These are phyloP conservation scores for Esperia sulphurella DNA, from an alignment of 2,888 invertebrate species.

Conservation along the genomic window DNA sequence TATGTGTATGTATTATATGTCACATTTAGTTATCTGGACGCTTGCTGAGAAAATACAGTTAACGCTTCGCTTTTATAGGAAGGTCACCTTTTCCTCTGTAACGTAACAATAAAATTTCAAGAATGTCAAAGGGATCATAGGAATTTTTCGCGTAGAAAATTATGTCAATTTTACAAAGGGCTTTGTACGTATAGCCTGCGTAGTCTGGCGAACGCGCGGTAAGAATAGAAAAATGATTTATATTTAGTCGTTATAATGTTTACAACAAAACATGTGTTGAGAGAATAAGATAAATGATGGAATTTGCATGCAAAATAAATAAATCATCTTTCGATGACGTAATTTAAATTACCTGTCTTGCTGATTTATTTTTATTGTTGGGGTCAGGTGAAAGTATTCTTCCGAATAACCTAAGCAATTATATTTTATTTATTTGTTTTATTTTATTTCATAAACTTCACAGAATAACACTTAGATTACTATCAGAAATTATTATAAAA, in stretches of 20 bases:
- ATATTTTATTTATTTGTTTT: too few relatives aligned
- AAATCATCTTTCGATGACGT: too few relatives aligned
- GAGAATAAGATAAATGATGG: background rate
- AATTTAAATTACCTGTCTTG: too few relatives aligned
- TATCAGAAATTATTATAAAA: too few relatives aligned
- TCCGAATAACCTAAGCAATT: too few relatives aligned
- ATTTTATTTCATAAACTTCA: too few relatives aligned
- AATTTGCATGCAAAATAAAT: background rate
- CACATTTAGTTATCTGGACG: background rate
- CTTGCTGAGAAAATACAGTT: background rate
- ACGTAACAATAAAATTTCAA: conserved; percentile 37
- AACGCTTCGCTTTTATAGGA: background rate
- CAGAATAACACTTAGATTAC: too few relatives aligned
- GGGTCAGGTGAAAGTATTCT: too few relatives aligned
- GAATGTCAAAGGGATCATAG: conserved; percentile 39
- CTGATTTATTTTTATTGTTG: too few relatives aligned
- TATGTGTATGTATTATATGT: background rate
- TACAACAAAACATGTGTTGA: background rate
- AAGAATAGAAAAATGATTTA: background rate
- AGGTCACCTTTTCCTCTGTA: background rate
- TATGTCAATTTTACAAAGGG: conserved; percentile 41
- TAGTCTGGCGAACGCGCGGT: background rate
- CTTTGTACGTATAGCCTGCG: conserved; percentile 18
- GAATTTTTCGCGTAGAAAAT: conserved; percentile 40
- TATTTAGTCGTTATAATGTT: background rate